Evolutionary conservation across 2,888 invertebrate genomes (phyloP).

Genomic region (Atethmia centrago): DNA sequence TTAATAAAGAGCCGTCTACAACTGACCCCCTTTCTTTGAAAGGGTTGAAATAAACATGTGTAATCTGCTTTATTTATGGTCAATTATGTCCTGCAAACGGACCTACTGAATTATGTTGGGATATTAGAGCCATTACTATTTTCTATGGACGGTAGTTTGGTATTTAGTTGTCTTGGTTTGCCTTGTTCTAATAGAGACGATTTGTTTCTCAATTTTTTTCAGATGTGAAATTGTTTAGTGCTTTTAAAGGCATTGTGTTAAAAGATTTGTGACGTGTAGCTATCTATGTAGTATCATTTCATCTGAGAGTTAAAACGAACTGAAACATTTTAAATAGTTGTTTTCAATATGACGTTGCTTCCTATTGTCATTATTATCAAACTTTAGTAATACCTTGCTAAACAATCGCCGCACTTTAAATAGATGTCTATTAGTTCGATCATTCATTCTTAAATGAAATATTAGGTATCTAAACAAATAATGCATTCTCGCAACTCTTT

Average conservation of each 20-base stretch:
- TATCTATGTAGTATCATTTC: background rate
- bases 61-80: slow-evolving; percentile 88
- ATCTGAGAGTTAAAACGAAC: background rate
- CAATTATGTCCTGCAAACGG: slow-evolving; percentile 87
- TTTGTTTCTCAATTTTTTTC: slow-evolving; percentile 9
- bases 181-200: slow-evolving; percentile 61
- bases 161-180: slow-evolving; percentile 80
- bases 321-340: background rate
- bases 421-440: background rate
- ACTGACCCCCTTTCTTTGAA: slow-evolving; percentile 72
- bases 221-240: too few relatives aligned
- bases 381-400: background rate
- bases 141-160: slow-evolving; percentile 74
- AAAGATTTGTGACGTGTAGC: background rate
- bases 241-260: background rate
- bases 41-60: slow-evolving; percentile 84
- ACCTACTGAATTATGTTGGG: slow-evolving; percentile 78
- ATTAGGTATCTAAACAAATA: too few relatives aligned
- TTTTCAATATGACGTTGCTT: background rate
- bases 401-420: background rate
- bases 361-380: too few relatives aligned
- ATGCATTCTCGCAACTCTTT: background rate
- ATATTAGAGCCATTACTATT: slow-evolving; percentile 77
- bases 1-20: slow-evolving; percentile 50
- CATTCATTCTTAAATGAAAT: too few relatives aligned